Evolutionary conservation across 2,888 invertebrate genomes (phyloP).

Genomic region (Nomada ferruginata): DNA sequence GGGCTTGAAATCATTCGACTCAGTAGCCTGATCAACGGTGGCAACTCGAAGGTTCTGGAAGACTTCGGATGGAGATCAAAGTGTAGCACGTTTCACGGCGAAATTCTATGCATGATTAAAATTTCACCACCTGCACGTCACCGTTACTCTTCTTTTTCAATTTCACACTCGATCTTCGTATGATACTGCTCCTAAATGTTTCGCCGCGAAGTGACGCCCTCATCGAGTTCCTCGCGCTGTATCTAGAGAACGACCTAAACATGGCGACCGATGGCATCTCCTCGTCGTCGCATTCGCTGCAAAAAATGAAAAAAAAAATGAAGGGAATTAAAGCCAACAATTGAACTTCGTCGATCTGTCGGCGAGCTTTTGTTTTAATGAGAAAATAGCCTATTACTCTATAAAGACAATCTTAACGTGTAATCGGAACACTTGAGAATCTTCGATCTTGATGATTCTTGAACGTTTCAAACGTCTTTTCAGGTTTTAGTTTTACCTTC

Average conservation of each 20-base stretch:
- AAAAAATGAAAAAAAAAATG: slow-evolving; percentile 35
- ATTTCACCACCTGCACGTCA: slow-evolving; percentile 75
- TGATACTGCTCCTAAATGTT: slow-evolving; percentile 86
- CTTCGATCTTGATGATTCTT: neutral
- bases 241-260: slow-evolving; percentile 78
- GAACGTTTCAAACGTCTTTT: neutral
- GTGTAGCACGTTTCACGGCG: neutral
- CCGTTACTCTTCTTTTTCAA: slow-evolving; percentile 81
- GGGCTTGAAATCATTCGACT: too few relatives aligned
- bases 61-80: slow-evolving; percentile 35
- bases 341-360: too few relatives aligned
- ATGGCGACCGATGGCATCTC: slow-evolving; percentile 78
- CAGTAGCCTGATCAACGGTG: neutral
- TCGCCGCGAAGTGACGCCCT: slow-evolving; percentile 88
- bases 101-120: slow-evolving; percentile 57
- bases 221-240: slow-evolving; percentile 85
- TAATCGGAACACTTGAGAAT: neutral
- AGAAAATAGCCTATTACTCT: neutral
- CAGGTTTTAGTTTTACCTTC: slow-evolving; percentile 85
- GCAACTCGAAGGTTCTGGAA: slow-evolving; percentile 6
- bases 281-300: slow-evolving; percentile 81
- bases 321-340: too few relatives aligned
- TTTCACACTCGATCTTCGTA: slow-evolving; percentile 85
- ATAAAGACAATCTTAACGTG: neutral
- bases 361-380: too few relatives aligned